Base-by-base conservation (phyloP, 2,797 vertebrate species). In the Argyrosomus regius region DNA sequence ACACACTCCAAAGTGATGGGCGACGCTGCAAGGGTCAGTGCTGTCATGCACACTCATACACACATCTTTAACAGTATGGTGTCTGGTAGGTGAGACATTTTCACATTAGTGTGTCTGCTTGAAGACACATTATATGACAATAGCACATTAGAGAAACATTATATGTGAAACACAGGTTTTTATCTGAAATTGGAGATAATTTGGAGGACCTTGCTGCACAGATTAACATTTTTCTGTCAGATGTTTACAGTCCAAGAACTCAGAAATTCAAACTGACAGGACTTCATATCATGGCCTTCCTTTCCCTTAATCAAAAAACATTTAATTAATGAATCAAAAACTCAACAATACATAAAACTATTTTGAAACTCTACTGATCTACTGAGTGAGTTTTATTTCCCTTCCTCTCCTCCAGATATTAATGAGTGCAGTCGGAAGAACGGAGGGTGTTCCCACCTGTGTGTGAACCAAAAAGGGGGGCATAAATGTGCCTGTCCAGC, bases 381-480 rank as follows among this genome's bases (percentile, higher is more conserved):
- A 4, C 22, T 60, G 17, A 35, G 3, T 39, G 17, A 50, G 20
- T 31, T 39, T 39, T 39, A 39, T 57, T 67, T 67, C 10, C 14
- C 3, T 65, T 18, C 4, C 28, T 56, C n/a, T 79, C 53, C 18
- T 67, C 52, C 79, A 95, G 94, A 95, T 75, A 80, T 93, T 8
- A 85, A 95, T 24, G 92, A 95, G 76, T 95, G 94, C 74, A 72
- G 53, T 14, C 71, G 9, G 60, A 91, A 72, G 56, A 94, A 95
- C 0, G 92, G 91, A 18, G 92, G 92, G 3, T 95, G 93, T 76
- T 94, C 93, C n/a, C 93, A 95, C 75, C 53, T 86, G 68, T 95
- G 93, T 77, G 43, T 91, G 60, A 95, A 95, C 81, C 72, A 85
- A 8, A 89, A 45, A 84, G 94, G 93, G 3, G 77, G 89, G 13